These are phyloP conservation scores for Meteorus sp. DNA, from an alignment of 1,140 invertebrate genomes.

Conservation along the genomic window DNA sequence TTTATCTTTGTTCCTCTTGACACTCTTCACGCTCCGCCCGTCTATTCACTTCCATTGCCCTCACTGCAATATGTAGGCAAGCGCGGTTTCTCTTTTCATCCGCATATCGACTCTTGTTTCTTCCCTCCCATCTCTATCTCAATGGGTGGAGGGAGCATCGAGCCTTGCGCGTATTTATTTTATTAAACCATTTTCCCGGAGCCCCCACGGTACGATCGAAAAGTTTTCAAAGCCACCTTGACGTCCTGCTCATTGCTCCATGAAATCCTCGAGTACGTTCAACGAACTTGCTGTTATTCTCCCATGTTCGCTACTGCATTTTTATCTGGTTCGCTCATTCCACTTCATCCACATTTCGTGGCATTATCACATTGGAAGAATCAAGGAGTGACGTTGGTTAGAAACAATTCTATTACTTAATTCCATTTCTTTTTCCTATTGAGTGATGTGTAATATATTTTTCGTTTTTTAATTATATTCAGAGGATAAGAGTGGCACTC, in stretches of 20 bases:
- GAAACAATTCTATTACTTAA: too few species aligned
- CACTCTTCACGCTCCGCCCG: too few species aligned
- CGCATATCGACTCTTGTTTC: slow-evolving; percentile 1
- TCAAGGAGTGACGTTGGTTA: too few species aligned
- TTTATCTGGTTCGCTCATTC: too few species aligned
- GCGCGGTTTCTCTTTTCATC: too few species aligned
- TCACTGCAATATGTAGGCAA: too few species aligned
- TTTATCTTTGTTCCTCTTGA: slow-evolving; percentile 16
- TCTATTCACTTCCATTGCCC: too few species aligned
- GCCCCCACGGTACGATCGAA: slow-evolving; percentile 1
- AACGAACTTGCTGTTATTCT: not conserved
- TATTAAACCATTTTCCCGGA: slow-evolving; percentile 53
- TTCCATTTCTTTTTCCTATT: too few species aligned
- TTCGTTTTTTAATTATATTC: too few species aligned
- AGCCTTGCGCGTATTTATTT: slow-evolving; percentile 54
- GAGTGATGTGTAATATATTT: too few species aligned
- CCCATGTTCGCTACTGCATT: not conserved
- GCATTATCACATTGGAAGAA: not conserved
- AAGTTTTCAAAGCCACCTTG: slow-evolving; percentile 11
- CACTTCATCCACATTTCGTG: not conserved
- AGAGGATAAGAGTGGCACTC: too few species aligned
- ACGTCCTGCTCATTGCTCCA: slow-evolving; percentile 6
- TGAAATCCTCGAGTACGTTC: slow-evolving; percentile 10
- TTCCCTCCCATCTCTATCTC: slow-evolving; percentile 21
- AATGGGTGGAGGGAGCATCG: not conserved